Base-by-base conservation (phyloP, 2,888 invertebrate genomes). In the Corbicula japonica region DNA sequence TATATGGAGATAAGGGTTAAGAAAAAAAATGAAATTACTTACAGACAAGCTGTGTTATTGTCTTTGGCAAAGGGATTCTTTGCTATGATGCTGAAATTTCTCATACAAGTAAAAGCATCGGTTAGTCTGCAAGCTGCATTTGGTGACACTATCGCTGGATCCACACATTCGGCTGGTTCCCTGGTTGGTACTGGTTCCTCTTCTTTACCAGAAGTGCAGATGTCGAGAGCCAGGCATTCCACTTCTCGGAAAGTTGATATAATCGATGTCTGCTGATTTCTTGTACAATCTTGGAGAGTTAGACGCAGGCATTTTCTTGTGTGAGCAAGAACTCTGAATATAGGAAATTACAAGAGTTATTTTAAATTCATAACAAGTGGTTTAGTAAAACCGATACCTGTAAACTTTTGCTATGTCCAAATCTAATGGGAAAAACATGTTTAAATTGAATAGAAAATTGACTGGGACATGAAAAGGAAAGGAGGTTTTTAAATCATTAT, bases 191-290 rank as follows among this genome's bases (percentile, higher is more conserved):
- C 56, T 30, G 56, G 68, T 8, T 18, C 30, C 26, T 66, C 54
- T 12, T 44, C 41, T 0, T 46, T n/a, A 6, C 52, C 66, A n/a
- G 79, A 38, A 0, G 74, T 50, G 52, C 83, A 83, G 48, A 80
- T 68, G 26, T 77, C 76, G 0, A 74, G 52, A 21, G 83, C 83
- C 12, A 83, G 52, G 30, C 83, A 83, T 52, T 80, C 72, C 2
- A 80, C 58, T 4, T 80, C 35, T 18, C 54, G 18, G 58, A 71
- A 83, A 23, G 75, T 69, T 1, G 28, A 21, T n/a, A 77, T 74
- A 32, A 81, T 28, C 15, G 63, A 46, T 5, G 15, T 12, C 35
- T 66, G 58, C 2, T 44, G 10, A 1, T 65, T 34, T 3, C 8
- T 15, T 15, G n/a, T 41, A 44, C 81, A 81, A 6, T 32, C 65